Evolutionary conservation across 1,140 invertebrate species (phyloP).

Genomic region (Dendroctonus valens): DNA sequence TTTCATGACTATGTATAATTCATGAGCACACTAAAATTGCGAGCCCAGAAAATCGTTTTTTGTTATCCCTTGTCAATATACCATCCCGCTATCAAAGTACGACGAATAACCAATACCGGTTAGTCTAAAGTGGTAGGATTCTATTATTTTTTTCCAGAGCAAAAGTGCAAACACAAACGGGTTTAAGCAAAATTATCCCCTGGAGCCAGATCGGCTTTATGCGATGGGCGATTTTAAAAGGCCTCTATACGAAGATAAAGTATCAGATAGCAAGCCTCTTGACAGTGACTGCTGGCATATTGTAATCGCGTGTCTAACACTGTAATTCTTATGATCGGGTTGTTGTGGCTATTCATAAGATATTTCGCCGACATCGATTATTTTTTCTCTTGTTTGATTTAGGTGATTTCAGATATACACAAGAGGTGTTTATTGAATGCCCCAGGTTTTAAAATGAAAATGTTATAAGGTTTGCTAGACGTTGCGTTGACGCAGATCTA

Average conservation of each 20-base stretch:
- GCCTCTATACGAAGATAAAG: slow-evolving; percentile 6
- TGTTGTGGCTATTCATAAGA: slow-evolving; percentile 19
- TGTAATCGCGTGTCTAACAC: slow-evolving; percentile 29
- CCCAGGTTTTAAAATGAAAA: no score
- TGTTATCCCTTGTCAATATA: not conserved
- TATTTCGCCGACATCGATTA: slow-evolving; percentile 12
- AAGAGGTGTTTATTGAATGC: not conserved
- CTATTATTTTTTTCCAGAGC: not conserved
- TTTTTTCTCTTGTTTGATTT: not conserved
- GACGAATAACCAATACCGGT: not conserved
- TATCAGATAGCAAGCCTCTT: slow-evolving; percentile 6
- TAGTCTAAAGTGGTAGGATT: not conserved
- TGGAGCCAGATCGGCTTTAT: slow-evolving; percentile 17
- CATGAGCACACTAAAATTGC: no score
- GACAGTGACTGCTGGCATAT: slow-evolving; percentile 23
- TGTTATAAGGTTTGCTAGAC: no score
- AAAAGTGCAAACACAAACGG: slow-evolving; percentile 5
- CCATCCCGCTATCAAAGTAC: not conserved
- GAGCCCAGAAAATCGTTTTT: not conserved
- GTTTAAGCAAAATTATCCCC: slow-evolving; percentile 22
- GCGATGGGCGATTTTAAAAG: slow-evolving; percentile 14
- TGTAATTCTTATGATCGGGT: slow-evolving; percentile 25
- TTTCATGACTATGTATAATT: no score
- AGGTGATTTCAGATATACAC: no score
- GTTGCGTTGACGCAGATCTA: no score